A percentile compares a stretch with the other conserved stretches of the same genome.
Evolutionary conservation across 2,888 invertebrate genomes (phyloP).

Genomic region (Polietes domitor): DNA sequence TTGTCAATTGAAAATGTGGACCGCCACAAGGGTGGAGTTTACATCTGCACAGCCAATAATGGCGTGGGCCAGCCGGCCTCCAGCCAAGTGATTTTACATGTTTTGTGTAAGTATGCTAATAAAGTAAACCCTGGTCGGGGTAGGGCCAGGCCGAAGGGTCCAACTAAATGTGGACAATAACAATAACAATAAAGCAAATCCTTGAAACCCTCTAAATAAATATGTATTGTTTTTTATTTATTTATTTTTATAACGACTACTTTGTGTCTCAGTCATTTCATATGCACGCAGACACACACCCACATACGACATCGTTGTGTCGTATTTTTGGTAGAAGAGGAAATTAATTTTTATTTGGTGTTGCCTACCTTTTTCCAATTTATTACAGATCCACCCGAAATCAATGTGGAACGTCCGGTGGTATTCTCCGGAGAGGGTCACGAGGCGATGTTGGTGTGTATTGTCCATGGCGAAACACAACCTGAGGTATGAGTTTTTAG

Average conservation of each 20-base stretch:
- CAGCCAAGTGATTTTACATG: conserved; percentile 84
- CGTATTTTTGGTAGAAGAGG: no score
- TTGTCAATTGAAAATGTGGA: conserved; percentile 84
- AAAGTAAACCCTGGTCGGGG: not conserved
- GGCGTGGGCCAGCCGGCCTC: conserved; percentile 85
- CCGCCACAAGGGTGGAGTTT: conserved; percentile 84
- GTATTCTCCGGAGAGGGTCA: conserved; percentile 86
- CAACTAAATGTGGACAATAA: conserved; percentile 1
- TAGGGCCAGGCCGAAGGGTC: not conserved
- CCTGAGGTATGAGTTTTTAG: conserved; percentile 83
- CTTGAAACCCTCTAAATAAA: conserved; percentile 23
- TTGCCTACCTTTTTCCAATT: not conserved
- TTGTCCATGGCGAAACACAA: conserved; percentile 86
- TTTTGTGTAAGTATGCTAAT: conserved; percentile 83
- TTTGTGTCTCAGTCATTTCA: not conserved
- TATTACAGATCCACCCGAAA: conserved; percentile 80
- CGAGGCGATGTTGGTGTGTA: conserved; percentile 86
- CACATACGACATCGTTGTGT: no score
- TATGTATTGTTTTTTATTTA: conserved; percentile 48
- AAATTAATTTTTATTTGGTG: conserved; percentile 47
- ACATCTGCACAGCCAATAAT: conserved; percentile 85
- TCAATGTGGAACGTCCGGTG: conserved; percentile 83
- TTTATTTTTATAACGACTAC: not conserved
- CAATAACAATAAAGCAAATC: conserved; percentile 33
- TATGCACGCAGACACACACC: not conserved